Base-by-base conservation (phyloP, 2,888 invertebrate species). In the Chrysomela aeneicollis region DNA sequence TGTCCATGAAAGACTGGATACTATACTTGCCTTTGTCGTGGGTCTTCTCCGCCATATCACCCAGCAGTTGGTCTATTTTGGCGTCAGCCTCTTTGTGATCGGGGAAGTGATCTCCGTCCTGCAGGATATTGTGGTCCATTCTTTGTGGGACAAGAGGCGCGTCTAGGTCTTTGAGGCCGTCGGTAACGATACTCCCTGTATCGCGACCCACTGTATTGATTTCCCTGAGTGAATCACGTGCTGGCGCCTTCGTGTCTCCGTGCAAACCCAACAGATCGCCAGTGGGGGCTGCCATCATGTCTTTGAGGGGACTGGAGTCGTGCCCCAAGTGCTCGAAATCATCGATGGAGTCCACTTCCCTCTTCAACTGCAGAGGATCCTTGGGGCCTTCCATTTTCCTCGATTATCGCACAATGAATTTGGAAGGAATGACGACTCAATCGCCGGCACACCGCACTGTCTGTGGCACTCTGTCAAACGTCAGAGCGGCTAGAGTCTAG, bases 251-350 rank as follows among this genome's bases (percentile, higher is more conserved):
- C 73, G 76, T 71, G 69, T 70, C 69, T 64, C 71, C 61, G 54
- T 71, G 66, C 65, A 74, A 68, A 67, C 71, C 80, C 71, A 84
- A 78, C 71, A 80, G 65, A 73, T 84, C 83, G 71, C 84, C 86
- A 47, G 84, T 79, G 68, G 57, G 50, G 54, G 67, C 66, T 51
- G 60, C 66, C 58, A n/a, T n/a, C n/a, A 72, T 71, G 60, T 78
- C 78, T 72, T 79, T 79, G 60, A 81, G 74, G 21, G 84, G 83
- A 59, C 84, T 82, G 52, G 83, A 83, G 67, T 89, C 89, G 75
- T 88, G 87, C 71, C 88, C 90, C 71, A 91, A 84, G 81, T 91
- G 90, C 81, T 91, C 91, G 80, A 91, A 91, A 83, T 91, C 91
- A 77, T 91, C 91, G 68, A 88, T 84, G 30, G 91, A 91, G 79